A percentile compares a stretch with the other conserved stretches of the same genome.
Evolutionary conservation across 2,113 vertebrate genomes (phyloP).

Genomic region (Cyprinodon variegatus): DNA sequence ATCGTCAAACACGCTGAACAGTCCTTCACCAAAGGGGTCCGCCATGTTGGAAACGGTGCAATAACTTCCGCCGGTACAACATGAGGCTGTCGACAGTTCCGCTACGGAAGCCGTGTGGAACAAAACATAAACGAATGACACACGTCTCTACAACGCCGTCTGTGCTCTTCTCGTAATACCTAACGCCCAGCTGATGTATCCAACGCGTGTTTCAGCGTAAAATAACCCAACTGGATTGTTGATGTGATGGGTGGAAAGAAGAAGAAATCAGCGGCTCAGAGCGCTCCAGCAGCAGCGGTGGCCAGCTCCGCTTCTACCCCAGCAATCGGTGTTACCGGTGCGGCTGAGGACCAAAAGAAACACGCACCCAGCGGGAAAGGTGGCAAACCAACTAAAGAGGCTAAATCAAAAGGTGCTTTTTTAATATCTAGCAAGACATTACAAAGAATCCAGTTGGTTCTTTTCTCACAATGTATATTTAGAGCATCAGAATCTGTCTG

Average conservation of each 20-base stretch:
- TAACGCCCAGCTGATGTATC: slow-evolving; percentile 4
- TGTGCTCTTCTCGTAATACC: background rate
- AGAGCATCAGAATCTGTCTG: background rate
- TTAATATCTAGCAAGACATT: background rate
- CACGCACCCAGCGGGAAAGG: slow-evolving; percentile 53
- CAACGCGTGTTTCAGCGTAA: background rate
- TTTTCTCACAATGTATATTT: background rate
- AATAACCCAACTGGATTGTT: background rate
- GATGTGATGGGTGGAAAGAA: slow-evolving; percentile 90
- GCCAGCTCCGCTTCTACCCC: slow-evolving; percentile 41
- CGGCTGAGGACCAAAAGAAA: slow-evolving; percentile 72
- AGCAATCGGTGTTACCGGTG: slow-evolving; percentile 71
- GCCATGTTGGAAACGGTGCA: slow-evolving; percentile 81
- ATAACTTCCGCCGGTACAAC: slow-evolving; percentile 61
- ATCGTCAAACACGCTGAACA: slow-evolving; percentile 96
- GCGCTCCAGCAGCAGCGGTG: slow-evolving; percentile 45
- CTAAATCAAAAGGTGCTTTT: slow-evolving; percentile 74
- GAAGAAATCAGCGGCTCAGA: slow-evolving; percentile 81
- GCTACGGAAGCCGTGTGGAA: slow-evolving; percentile 4
- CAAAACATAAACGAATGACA: background rate
- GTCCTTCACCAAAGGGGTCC: slow-evolving; percentile 90
- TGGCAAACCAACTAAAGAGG: slow-evolving; percentile 70
- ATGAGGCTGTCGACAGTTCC: slow-evolving; percentile 21
- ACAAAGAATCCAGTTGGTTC: background rate
- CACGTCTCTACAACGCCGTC: background rate